Conservation (phyloP, 2,797 vertebrate species). For the Martes flavigula region DNA sequence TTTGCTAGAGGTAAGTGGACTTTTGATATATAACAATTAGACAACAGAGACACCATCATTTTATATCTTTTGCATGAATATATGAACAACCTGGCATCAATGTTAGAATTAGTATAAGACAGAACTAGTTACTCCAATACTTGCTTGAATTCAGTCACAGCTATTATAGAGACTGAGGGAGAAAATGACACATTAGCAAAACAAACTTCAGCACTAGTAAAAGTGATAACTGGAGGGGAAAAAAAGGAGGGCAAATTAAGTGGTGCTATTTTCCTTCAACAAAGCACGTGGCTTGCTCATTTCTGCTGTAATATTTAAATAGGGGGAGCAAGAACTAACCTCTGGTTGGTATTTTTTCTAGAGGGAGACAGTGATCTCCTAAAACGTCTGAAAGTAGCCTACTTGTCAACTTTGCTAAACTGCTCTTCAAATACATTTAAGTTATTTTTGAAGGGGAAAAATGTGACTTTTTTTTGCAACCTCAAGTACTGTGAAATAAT, state of each 20-base stretch:
- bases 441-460: not conserved
- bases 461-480: not conserved
- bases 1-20: conserved; percentile 65
- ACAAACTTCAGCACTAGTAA: conserved; percentile 34
- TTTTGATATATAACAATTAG: conserved; percentile 68
- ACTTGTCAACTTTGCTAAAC: not conserved
- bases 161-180: conserved; percentile 61
- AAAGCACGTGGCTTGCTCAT: not conserved
- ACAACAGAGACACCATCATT: conserved; percentile 59
- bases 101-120: conserved; percentile 69
- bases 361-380: not conserved
- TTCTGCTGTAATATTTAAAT: not conserved
- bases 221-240: not conserved
- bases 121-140: conserved; percentile 69
- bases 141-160: conserved; percentile 69
- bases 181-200: conserved; percentile 47
- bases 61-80: conserved; percentile 61
- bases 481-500: not conserved
- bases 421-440: not conserved
- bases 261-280: not conserved
- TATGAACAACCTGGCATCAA: conserved; percentile 62
- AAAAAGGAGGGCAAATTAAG: not conserved
- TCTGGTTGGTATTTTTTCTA: not conserved
- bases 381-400: not conserved
- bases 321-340: not conserved